Base-by-base conservation (phyloP, 2,113 vertebrate species). In the Lota lota region DNA sequence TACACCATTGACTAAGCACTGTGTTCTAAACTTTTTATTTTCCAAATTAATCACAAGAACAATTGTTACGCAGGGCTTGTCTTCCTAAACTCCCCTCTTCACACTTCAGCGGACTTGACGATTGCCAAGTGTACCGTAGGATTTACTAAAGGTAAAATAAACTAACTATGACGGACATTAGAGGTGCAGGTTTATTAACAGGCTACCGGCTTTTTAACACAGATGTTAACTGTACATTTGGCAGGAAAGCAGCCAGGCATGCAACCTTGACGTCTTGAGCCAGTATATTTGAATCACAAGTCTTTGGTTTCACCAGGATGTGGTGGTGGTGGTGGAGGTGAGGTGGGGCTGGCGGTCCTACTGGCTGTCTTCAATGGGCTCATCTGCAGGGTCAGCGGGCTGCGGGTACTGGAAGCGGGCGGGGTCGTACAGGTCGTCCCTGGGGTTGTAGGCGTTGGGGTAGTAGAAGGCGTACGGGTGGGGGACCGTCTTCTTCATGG, bases 351-450 rank as follows among this genome's bases (percentile, higher is more conserved):
- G 63, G 40, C 24, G 0, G 17, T 24, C 40, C 81, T 72, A 91
- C 47, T 85, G 67, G 1, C 68, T 66, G 19, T 83, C 78, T 51
- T 84, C 79, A 15, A 61, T 74, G 1, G 80, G 78, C 65, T 85
- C 72, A 0, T 89, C 89, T 0, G 82, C 81, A 18, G 86, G 57
- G 5, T 62, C 80, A 2, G 67, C 76, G 0, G 87, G 83, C 66
- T 83, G 71, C 0, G 91, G 88, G 83, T 91, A 91, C 51, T 86
- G 63, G 84, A 84, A 91, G 71, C 91, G 88, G 24, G 7, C 15
- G 0, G 83, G 86, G 81, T 92, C 88, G 10, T 90, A 92, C 62
- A 92, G 83, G 0, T 92, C 91, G 56, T 90, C 84, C 36, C 77
- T 68, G 74, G 84, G 81, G 76, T 90, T 18, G 64, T 91, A 88